Evolutionary conservation across 2,888 invertebrate genomes (phyloP), one percentile per base, ranked within the genome.

Genomic region (Morpho achilles): DNA sequence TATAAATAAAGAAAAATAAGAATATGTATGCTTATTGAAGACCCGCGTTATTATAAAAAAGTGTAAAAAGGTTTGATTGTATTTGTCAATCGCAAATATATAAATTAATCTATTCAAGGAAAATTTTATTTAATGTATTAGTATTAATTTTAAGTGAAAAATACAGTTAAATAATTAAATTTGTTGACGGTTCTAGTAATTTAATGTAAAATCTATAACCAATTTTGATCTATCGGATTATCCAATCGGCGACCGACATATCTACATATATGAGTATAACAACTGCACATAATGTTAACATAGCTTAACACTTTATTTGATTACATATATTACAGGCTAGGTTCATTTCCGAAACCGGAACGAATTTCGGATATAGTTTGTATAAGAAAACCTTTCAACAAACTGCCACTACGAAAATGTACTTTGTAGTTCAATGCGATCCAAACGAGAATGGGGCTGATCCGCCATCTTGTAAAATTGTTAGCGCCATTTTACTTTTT

Each of bases 381-480:
- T 63, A 59, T 51, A 62, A 52, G 57, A 62, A 55, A 58, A 63
- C 58, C 44, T 63, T 58, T 58, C 59, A 59, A 66, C 66, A 64
- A 63, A 66, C 62, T 65, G 67, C 64, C 57, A 61, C 70, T 74
- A 76, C 69, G 68, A 75, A 67, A 76, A 70, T 75, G 75, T 66
- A 69, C 69, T 67, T 53, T 52, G 52, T 48, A 46, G 43, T 49
- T 39, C 8, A 10, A 41, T 41, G 50, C 42, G 39, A 39, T 55
- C 7, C 49, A 39, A 44, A 49, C 50, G 7, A 8, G 55, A 55
- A 55, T 32, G 7, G 7, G 44, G 22, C 45, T 40, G 46, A 9
- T n/a, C 9, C 23, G 45, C 7, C 52, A 52, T 44, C 52, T 52
- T 32, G 43, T 3, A 39, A 10, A 8, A 16, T 43, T 44, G n/a